These are phyloP conservation scores for Sebastes diaconus DNA, from an alignment of 2,797 vertebrate genomes.

Conservation along the genomic window DNA sequence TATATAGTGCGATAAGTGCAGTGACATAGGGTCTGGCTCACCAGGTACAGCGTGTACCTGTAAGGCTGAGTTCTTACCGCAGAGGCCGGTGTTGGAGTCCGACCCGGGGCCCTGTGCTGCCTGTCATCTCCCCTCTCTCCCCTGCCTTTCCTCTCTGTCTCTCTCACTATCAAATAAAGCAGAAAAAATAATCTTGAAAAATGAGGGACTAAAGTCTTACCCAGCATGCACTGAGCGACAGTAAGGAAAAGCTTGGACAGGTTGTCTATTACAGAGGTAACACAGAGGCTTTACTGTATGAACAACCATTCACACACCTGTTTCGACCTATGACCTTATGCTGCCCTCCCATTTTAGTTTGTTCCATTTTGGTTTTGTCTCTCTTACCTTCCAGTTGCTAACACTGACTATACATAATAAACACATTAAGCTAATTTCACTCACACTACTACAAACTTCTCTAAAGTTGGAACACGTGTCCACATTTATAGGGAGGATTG, in stretches of 20 bases:
- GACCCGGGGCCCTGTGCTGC: too few species aligned
- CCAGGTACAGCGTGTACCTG: too few species aligned
- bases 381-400: background rate
- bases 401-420: background rate
- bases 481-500: background rate
- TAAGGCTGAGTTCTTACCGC: too few species aligned
- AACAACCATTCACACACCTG: background rate
- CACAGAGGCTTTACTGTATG: background rate
- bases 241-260: background rate
- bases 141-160: too few species aligned
- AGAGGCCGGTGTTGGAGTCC: too few species aligned
- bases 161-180: too few species aligned
- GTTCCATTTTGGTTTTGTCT: background rate
- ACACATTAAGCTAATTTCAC: rapidly evolving
- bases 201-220: background rate
- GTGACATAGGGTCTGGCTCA: too few species aligned
- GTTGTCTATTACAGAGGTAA: background rate
- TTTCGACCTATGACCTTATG: background rate
- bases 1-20: too few species aligned
- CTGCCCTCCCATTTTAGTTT: background rate
- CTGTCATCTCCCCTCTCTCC: too few species aligned
- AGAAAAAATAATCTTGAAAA: too few species aligned
- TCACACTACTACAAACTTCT: too few species aligned
- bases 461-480: background rate
- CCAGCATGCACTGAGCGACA: background rate